Evolutionary conservation across 2,113 vertebrate species (phyloP), one percentile per base, ranked within the genome.

Genomic region (Penelope pileata): DNA sequence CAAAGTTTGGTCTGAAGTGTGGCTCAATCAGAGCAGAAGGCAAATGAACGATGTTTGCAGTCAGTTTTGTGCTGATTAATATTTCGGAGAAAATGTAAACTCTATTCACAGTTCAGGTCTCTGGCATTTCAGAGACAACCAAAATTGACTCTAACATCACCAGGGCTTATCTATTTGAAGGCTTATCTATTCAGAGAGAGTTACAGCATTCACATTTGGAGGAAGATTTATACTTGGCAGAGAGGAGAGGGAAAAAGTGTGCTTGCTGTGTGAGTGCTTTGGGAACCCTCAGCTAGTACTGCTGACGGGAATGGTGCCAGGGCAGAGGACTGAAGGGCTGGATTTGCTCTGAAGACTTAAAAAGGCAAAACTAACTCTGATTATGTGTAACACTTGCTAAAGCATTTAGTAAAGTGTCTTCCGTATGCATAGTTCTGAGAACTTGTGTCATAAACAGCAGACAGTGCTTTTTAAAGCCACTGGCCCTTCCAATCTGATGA

Each of bases 221-320:
- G 51, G 32, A 54, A 0, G 3, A 5, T 16, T 42, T 48, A 32
- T 64, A 19, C 30, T 75, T 60, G 43, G 10, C n/a, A 6, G 5
- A 7, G 34, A 5, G 3, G 12, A 63, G 30, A 27, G 4, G 34
- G 19, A 75, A 34, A 38, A 9, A 42, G 11, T 1, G 0, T 58
- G 11, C 10, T 48, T 6, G 2, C 16, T 5, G 26, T 21, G 12
- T 24, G 29, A 42, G 2, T 0, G 7, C 12, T 73, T 9, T 8
- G 12, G 3, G 27, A 77, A 14, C 18, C 53, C 56, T 36, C 42
- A 50, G 50, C 45, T 69, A 73, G 26, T 36, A 24, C 5, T 42
- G 74, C 51, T n/a, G 18, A 24, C 21, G 26, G n/a, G 19, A 29
- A 8, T 2, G 69, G 56, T 74, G 45, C n/a, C 43, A 21, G 34